Conservation (phyloP, 2,888 invertebrate species). For the Hymenopus coronatus region DNA sequence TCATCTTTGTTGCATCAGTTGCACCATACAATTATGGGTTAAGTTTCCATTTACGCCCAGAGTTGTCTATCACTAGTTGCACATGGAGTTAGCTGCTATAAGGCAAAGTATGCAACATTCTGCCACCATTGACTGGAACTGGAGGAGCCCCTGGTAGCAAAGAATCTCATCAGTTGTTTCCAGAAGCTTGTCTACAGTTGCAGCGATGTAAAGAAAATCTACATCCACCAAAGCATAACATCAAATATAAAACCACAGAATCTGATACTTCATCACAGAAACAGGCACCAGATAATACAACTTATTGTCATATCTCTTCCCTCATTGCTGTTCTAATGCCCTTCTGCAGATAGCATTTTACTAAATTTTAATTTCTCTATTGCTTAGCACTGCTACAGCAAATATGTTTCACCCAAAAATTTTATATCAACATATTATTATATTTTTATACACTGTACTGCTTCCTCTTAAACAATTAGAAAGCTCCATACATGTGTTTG, state of each 20-base stretch:
- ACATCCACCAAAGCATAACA: conserved; percentile 19
- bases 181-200: not conserved
- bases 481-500: too few relatives aligned
- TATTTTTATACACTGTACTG: too few relatives aligned
- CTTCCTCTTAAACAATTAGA: too few relatives aligned
- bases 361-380: too few relatives aligned
- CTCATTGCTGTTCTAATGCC: not conserved
- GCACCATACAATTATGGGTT: too few relatives aligned
- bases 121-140: conserved; percentile 46
- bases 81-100: conserved; percentile 48
- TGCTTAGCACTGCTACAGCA: too few relatives aligned
- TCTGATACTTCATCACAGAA: conserved; percentile 48
- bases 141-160: conserved; percentile 41
- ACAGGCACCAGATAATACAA: conserved; percentile 38
- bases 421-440: too few relatives aligned
- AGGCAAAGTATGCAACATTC: conserved; percentile 47
- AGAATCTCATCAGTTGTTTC: conserved; percentile 23
- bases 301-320: not conserved
- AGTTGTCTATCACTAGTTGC: conserved; percentile 37
- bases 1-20: too few relatives aligned
- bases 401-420: too few relatives aligned
- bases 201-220: not conserved
- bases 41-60: too few relatives aligned
- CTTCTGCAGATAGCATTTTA: too few relatives aligned
- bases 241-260: conserved; percentile 45